Percentiles rank a stretch among this genome's conserved stretches.
phyloP scores from a whole-genome alignment of 2,888 invertebrate species.

The Sisyra nigra region DNA sequence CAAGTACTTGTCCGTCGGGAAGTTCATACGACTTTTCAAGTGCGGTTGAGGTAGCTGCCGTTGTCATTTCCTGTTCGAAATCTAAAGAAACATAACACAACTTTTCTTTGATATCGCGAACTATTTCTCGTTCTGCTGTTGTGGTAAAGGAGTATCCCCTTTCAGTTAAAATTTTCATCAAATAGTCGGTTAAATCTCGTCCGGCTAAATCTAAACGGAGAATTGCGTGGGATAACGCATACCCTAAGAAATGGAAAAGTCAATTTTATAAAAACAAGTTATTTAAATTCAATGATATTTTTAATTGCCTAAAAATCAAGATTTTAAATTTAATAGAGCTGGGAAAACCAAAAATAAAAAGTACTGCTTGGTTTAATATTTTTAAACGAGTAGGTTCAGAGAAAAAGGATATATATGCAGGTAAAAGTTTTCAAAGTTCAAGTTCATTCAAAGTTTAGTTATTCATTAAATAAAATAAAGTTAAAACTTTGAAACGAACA shows the following conservation, averaged over 20 bases:
- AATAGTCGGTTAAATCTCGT: slow-evolving; percentile 81
- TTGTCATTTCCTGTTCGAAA: slow-evolving; percentile 91
- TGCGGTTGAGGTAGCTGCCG: slow-evolving; percentile 77
- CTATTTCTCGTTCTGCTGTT: slow-evolving; percentile 86
- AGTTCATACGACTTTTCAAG: slow-evolving; percentile 91
- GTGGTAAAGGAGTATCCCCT: slow-evolving; percentile 84
- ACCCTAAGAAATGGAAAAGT: slow-evolving; percentile 22
- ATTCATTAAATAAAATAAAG: too few relatives aligned
- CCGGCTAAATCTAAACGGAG: slow-evolving; percentile 85
- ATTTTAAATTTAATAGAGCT: too few relatives aligned
- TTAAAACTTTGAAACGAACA: too few relatives aligned
- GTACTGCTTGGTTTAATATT: too few relatives aligned
- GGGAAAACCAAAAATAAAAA: too few relatives aligned
- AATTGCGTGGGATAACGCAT: slow-evolving; percentile 84
- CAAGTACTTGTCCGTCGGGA: slow-evolving; percentile 68
- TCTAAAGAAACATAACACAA: slow-evolving; percentile 81
- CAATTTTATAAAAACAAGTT: too few relatives aligned
- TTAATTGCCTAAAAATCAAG: too few relatives aligned
- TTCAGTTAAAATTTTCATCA: slow-evolving; percentile 88
- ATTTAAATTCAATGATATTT: too few relatives aligned
- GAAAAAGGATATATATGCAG: too few relatives aligned
- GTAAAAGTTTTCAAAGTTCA: too few relatives aligned
- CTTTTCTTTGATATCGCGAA: slow-evolving; percentile 88
- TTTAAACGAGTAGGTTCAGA: too few relatives aligned
- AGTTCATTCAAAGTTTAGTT: too few relatives aligned